Evolutionary conservation across 2,113 vertebrate species (phyloP), one percentile per base, ranked within the genome.

Genomic region (Nicator chloris): DNA sequence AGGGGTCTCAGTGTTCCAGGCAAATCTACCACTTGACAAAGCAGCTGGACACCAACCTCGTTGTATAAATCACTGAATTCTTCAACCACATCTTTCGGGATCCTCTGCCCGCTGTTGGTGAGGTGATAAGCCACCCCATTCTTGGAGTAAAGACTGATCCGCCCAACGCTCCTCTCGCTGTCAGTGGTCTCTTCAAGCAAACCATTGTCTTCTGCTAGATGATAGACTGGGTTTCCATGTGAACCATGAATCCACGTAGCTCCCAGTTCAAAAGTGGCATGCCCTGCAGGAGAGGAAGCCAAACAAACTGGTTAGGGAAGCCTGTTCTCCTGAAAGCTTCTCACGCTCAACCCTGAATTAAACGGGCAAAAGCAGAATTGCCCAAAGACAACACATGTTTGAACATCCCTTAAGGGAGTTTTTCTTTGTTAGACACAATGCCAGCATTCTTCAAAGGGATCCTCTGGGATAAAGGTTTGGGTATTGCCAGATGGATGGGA

Each of bases 31-130:
- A 26, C 42, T 31, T 24, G 45, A 22, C 12, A 28, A 21, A 86
- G 88, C 20, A 78, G 57, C 20, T 75, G 59, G 63, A 27, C 80
- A 94, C 98, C 96, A 93, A 99, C 99, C 99, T 99, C 98, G 94
- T 99, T 99, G 98, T 99, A 99, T 98, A 99, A 98, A 98, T 99
- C 99, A 91, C 99, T 99, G 99, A 99, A 99, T 98, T 99, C 99
- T 98, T 99, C 99, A 98, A 99, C 99, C 98, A 99, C 97, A 96
- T 99, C 99, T 97, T 99, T 99, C 95, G 99, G 99, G 98, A 99
- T 99, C 97, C 99, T 98, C 90, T 97, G 98, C 91, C 99, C 99
- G 0, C 23, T 98, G 95, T 98, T 99, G 97, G 99, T 99, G 96
- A 99, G 99, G 96, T 99, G 99, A 98, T 99, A 99, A 89, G 99